Evolutionary conservation across 1,140 invertebrate genomes (phyloP).

Genomic region (Microplitis demolitor): DNA sequence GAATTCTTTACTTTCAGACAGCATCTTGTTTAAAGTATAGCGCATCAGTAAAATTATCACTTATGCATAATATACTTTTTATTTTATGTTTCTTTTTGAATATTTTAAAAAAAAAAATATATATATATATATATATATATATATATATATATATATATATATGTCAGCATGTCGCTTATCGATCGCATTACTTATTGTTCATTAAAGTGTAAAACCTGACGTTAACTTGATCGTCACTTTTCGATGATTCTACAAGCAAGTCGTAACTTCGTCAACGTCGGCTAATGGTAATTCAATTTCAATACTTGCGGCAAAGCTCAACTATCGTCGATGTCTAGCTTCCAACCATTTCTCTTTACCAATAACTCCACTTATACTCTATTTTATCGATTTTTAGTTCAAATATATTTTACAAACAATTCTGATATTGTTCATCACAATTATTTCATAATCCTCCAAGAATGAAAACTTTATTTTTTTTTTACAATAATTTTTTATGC

Average conservation of each 20-base stretch:
- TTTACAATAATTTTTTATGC: too few species aligned
- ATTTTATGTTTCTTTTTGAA: neutral
- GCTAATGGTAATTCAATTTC: slow-evolving; percentile 50
- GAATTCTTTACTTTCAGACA: neutral
- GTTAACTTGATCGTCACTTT: neutral
- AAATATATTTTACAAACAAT: too few species aligned
- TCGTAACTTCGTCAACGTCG: slow-evolving; percentile 32
- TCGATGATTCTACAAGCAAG: slow-evolving; percentile 29
- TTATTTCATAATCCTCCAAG: too few species aligned
- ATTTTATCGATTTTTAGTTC: too few species aligned
- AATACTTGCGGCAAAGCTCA: slow-evolving; percentile 25
- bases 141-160: neutral
- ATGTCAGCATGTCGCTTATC: neutral
- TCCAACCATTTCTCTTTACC: neutral
- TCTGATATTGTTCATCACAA: too few species aligned
- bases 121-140: neutral
- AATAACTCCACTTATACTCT: too few species aligned
- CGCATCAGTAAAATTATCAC: too few species aligned
- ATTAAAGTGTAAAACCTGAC: neutral
- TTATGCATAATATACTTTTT: slow-evolving; percentile 7
- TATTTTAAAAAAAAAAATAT: neutral
- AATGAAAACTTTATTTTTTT: too few species aligned
- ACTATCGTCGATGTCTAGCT: neutral
- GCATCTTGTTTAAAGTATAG: neutral
- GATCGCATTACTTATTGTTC: slow-evolving; percentile 17